Evolutionary conservation across 2,888 invertebrate species (phyloP).

Genomic region (Notodonta ziczac): DNA sequence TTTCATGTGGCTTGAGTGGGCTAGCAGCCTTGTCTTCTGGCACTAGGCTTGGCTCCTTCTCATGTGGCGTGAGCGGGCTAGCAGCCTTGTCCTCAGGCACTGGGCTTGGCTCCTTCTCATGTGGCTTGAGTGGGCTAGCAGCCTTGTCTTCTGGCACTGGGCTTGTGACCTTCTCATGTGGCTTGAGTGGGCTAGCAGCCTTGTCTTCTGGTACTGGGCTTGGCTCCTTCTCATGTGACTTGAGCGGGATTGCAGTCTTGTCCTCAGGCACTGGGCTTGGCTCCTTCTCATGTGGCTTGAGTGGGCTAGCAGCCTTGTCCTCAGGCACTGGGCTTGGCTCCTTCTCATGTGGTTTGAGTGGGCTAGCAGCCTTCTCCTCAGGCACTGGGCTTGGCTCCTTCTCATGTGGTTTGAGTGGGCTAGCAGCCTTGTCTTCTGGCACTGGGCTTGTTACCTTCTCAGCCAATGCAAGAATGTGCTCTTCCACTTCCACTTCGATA

Average conservation of each 20-base stretch:
- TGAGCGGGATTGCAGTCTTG: not conserved
- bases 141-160: constrained; percentile 12
- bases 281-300: constrained; percentile 8
- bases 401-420: constrained; percentile 10
- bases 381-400: constrained; percentile 9
- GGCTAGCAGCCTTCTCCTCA: not conserved
- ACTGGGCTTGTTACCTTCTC: constrained; percentile 6
- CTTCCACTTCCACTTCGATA: too few relatives aligned
- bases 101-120: constrained; percentile 11
- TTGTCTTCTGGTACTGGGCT: not conserved
- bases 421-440: constrained; percentile 15
- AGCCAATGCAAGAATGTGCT: not conserved
- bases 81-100: not conserved
- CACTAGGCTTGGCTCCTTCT: constrained; percentile 4
- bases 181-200: not conserved
- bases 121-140: not conserved
- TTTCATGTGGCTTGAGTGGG: constrained; percentile 4
- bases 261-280: not conserved
- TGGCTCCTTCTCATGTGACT: constrained; percentile 1
- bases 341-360: constrained; percentile 7
- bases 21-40: not conserved
- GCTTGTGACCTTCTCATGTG: constrained; percentile 10
- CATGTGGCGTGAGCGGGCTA: constrained; percentile 6
- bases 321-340: not conserved
- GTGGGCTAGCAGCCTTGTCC: not conserved